These are phyloP conservation scores for Characodon lateralis DNA, from an alignment of 2,797 vertebrate genomes.

Conservation along the genomic window DNA sequence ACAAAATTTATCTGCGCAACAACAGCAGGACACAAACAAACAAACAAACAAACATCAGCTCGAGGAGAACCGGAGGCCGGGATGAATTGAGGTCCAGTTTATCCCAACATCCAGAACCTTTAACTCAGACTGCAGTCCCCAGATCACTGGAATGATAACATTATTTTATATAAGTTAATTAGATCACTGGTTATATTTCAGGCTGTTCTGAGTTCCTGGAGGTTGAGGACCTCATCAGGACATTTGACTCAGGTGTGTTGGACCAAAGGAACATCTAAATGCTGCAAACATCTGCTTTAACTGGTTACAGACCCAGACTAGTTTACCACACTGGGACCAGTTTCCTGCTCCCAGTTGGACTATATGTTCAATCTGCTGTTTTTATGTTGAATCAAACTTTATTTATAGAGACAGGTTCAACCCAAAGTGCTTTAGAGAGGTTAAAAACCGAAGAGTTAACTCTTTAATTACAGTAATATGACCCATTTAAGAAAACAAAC, in stretches of 20 bases:
- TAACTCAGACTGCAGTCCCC: no score
- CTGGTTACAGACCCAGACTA: background rate
- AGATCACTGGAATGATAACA: background rate
- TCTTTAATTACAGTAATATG: no score
- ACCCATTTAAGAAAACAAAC: no score
- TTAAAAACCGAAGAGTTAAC: no score
- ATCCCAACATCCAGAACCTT: background rate
- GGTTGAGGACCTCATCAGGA: background rate
- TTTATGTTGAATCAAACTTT: background rate
- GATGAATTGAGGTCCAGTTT: background rate
- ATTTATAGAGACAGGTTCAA: background rate
- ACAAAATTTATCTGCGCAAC: constrained; percentile 49
- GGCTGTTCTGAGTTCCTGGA: background rate
- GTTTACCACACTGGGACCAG: background rate
- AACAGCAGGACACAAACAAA: background rate
- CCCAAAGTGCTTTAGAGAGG: no score
- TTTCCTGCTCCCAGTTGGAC: background rate
- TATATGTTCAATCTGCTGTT: background rate
- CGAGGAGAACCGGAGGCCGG: background rate
- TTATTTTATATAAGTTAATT: no score
- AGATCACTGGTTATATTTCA: background rate
- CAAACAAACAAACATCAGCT: background rate
- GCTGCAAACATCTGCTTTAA: background rate
- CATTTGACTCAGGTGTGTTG: background rate
- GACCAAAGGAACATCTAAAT: background rate